Conservation (phyloP, 2,797 vertebrate species). For the Helicolenus hilgendorfi region DNA sequence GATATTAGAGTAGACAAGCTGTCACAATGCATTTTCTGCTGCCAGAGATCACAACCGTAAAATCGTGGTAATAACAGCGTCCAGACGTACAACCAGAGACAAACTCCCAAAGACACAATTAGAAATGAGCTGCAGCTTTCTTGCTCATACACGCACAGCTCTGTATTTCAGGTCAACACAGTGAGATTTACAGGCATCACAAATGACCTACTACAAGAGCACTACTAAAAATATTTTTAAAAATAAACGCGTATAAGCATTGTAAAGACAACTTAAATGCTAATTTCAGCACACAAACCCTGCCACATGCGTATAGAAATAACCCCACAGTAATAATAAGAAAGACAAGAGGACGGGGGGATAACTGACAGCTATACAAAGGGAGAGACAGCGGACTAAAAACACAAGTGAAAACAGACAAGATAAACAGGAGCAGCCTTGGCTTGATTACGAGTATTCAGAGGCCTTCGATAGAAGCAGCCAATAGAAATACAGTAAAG, state of each 20-base stretch:
- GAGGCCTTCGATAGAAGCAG: constrained; percentile 37
- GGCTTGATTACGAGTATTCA: constrained; percentile 37
- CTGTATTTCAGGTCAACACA: neutral
- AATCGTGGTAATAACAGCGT: constrained; percentile 67
- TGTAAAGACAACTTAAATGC: neutral
- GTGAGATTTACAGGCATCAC: neutral
- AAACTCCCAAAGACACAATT: constrained; percentile 37
- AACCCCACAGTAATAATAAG: constrained; percentile 11
- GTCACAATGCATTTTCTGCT: constrained; percentile 77
- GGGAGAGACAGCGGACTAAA: constrained; percentile 29
- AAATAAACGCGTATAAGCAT: neutral
- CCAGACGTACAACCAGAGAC: constrained; percentile 45
- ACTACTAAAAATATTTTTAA: neutral
- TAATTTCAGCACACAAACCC: neutral
- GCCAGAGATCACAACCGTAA: constrained; percentile 68
- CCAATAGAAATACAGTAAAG: constrained; percentile 58
- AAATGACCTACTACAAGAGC: neutral
- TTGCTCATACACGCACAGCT: constrained; percentile 11
- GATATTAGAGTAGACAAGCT: constrained; percentile 74
- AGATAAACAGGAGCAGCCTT: constrained; percentile 67
- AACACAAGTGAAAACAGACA: constrained; percentile 46
- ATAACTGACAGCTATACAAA: constrained; percentile 24
- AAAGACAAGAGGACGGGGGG: constrained; percentile 21
- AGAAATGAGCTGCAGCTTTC: constrained; percentile 47
- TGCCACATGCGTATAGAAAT: constrained; percentile 43